phyloP scores from a whole-genome alignment of 2,113 vertebrate species.

The Ameiurus melas region DNA sequence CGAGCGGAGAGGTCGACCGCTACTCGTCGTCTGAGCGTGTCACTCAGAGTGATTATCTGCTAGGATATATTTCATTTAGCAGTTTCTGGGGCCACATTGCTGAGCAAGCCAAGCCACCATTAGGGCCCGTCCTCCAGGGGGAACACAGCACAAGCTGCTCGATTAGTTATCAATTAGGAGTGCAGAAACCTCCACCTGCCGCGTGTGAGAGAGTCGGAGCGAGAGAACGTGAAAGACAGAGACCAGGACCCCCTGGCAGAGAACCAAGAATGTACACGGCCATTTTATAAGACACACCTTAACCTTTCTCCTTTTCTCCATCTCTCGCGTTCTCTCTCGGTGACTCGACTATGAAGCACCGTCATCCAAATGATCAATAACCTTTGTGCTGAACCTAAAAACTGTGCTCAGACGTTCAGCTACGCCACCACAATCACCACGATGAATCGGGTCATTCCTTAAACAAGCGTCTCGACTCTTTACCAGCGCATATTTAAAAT shows the following conservation, averaged over 20 bases:
- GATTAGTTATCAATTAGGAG: slow-evolving; percentile 83
- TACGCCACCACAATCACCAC: slow-evolving; percentile 69
- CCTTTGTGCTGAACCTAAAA: slow-evolving; percentile 75
- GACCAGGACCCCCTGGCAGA: background rate
- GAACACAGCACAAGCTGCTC: slow-evolving; percentile 74
- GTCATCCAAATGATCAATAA: slow-evolving; percentile 77
- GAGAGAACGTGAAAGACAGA: background rate
- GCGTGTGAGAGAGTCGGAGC: slow-evolving; percentile 40
- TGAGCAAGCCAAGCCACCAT: slow-evolving; percentile 66
- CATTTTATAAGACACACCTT: background rate
- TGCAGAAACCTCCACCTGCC: slow-evolving; percentile 75
- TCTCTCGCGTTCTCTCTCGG: background rate
- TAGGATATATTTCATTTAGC: slow-evolving; percentile 67
- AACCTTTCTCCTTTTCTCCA: background rate
- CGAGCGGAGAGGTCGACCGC: slow-evolving; percentile 53
- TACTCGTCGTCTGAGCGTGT: slow-evolving; percentile 50
- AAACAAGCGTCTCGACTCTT: slow-evolving; percentile 76
- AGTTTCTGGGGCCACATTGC: slow-evolving; percentile 62
- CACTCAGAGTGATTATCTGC: slow-evolving; percentile 67
- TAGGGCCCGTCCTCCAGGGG: slow-evolving; percentile 68
- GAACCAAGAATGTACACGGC: background rate
- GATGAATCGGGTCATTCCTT: slow-evolving; percentile 76
- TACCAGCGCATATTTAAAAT: slow-evolving; percentile 69
- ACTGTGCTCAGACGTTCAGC: slow-evolving; percentile 76
- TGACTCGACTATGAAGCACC: slow-evolving; percentile 67